phyloP scores from a whole-genome alignment of 2,113 vertebrate species.

The Todiramphus saurophagus region DNA sequence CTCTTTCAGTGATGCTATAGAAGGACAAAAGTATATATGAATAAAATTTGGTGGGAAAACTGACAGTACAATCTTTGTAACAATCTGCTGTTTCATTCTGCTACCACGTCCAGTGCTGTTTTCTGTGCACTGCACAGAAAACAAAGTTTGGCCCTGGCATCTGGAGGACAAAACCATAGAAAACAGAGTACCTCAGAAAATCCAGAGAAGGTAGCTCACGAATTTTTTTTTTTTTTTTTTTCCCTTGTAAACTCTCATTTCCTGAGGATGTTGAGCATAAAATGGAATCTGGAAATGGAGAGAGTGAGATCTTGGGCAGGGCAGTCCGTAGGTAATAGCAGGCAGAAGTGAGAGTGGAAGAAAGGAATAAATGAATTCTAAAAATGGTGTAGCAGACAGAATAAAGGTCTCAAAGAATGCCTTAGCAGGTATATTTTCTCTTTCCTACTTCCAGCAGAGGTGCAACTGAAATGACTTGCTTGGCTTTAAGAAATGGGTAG shows the following conservation, averaged over 20 bases:
- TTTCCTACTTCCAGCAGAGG: background rate
- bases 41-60: background rate
- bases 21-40: background rate
- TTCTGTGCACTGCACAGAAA: background rate
- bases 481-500: background rate
- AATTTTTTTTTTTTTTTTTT: background rate
- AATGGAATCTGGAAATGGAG: background rate
- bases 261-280: background rate
- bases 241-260: background rate
- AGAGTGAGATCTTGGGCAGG: background rate
- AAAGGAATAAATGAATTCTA: background rate
- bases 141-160: background rate
- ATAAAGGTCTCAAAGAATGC: background rate
- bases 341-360: background rate
- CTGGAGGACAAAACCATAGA: background rate
- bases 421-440: background rate
- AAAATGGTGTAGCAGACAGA: background rate
- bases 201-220: background rate
- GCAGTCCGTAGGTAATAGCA: background rate
- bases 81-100: background rate
- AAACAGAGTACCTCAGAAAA: background rate
- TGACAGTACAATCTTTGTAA: background rate
- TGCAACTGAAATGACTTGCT: background rate
- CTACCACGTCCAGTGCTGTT: fast-evolving
- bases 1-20: background rate